Evolutionary conservation across 2,888 invertebrate genomes (phyloP).

Genomic region (Cryptophagus acutangulus): DNA sequence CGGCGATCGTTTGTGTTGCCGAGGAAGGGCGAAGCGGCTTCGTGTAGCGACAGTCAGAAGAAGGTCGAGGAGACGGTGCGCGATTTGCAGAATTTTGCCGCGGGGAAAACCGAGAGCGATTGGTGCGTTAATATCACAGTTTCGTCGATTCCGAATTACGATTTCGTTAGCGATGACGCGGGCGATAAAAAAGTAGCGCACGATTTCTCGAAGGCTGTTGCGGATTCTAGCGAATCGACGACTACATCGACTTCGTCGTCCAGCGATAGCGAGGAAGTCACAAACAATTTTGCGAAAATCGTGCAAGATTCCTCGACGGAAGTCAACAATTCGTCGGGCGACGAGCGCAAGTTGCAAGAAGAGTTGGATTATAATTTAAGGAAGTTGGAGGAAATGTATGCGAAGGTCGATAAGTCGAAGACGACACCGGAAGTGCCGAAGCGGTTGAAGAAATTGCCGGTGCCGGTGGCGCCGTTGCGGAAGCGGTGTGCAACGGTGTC

Average conservation of each 20-base stretch:
- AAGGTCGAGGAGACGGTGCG: constrained; percentile 26
- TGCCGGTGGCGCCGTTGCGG: constrained; percentile 31
- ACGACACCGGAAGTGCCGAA: constrained; percentile 33
- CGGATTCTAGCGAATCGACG: background rate
- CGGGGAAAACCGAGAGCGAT: constrained; percentile 9
- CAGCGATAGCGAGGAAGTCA: background rate
- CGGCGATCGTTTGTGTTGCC: constrained; percentile 21
- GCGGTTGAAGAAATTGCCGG: constrained; percentile 22
- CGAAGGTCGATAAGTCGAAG: constrained; percentile 29
- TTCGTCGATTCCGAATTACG: constrained; percentile 30
- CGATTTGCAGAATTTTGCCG: constrained; percentile 22
- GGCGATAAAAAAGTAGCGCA: constrained; percentile 7
- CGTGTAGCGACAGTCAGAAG: constrained; percentile 11
- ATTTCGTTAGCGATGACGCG: constrained; percentile 10
- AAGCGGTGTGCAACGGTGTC: constrained; percentile 30
- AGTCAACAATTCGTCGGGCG: constrained; percentile 11
- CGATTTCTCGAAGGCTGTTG: constrained; percentile 8
- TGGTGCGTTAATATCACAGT: constrained; percentile 38
- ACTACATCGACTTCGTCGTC: background rate
- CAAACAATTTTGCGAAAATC: constrained; percentile 23
- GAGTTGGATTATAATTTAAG: constrained; percentile 5
- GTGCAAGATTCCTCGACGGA: constrained; percentile 16
- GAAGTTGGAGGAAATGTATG: constrained; percentile 29
- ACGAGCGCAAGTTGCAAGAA: constrained; percentile 6
- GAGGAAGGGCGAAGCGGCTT: no score